Evolutionary conservation across 2,888 invertebrate species (phyloP), one percentile per base, ranked within the genome.

Genomic region (Atherix ibis): DNA sequence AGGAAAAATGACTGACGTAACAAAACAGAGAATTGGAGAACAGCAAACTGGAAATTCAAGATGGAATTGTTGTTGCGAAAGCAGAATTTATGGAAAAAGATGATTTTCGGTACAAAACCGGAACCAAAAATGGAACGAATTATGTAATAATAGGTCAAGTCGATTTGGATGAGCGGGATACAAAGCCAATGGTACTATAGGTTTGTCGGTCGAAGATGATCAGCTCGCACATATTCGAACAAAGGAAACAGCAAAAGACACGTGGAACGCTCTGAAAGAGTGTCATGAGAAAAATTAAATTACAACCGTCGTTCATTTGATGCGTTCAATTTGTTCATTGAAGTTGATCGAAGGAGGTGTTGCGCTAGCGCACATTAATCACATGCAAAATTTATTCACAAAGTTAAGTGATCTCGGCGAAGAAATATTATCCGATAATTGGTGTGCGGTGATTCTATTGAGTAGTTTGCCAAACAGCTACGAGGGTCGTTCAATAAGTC

Each of bases 1-100:
- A n/a, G n/a, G n/a, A n/a, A n/a, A n/a, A n/a, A n/a, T n/a, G n/a
- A n/a, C n/a, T n/a, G n/a, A n/a, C n/a, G 22, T 22, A 22, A 22
- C 6, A 22, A 6, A 22, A 8, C 9, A 9, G 8, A 22, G 9
- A 22, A 9, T 22, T 9, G 22, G n/a, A n/a, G n/a, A n/a, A n/a
- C n/a, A n/a, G 33, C 39, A 5, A 37, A 37, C 17, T 40, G 40
- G 35, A 40, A 40, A 24, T 40, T 40, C 30, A 36, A 29, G 10
- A 38, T 40, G 38, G 40, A 36, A 5, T 18, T 38, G 13, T 18
- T 36, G 12, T 15, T 38, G 2, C 36, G 38, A 22, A 40, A 38
- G 36, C 31, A 40, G 10, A 29, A 36, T 38, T 40, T 40, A 22
- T 40, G 33, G 34, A 37, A 39, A 28, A 36, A 25, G n/a, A n/a